Percentiles rank a stretch among this genome's conserved stretches.
phyloP scores from a whole-genome alignment of 2,113 vertebrate species.

The Sardina pilchardus region DNA sequence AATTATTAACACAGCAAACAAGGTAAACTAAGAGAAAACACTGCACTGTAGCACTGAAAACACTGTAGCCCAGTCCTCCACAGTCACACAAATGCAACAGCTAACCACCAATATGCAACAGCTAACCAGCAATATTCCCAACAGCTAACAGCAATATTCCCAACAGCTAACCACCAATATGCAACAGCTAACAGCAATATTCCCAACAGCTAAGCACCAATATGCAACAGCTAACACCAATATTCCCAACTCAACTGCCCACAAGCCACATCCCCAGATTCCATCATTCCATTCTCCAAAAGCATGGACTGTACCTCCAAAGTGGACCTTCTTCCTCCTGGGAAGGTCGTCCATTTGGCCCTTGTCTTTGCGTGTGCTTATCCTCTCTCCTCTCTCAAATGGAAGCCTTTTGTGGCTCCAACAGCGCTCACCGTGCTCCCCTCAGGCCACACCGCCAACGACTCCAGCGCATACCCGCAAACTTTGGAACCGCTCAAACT shows the following conservation, averaged over 20 bases:
- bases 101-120: background rate
- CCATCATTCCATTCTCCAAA: conserved; percentile 22
- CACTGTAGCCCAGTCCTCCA: background rate
- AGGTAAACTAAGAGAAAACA: background rate
- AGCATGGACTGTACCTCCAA: conserved; percentile 56
- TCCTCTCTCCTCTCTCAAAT: background rate
- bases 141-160: background rate
- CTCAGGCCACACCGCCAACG: conserved; percentile 35
- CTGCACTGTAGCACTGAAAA: background rate
- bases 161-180: background rate
- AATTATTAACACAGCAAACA: background rate
- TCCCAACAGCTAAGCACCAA: background rate
- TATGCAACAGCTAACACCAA: background rate
- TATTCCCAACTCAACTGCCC: background rate
- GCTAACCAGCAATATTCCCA: background rate
- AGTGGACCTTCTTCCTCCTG: conserved; percentile 65
- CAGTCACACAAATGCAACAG: background rate
- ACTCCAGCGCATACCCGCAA: conserved; percentile 46
- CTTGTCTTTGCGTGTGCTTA: conserved; percentile 10
- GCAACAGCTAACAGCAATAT: too few relatives aligned
- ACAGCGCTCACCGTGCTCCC: conserved; percentile 29
- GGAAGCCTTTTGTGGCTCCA: background rate
- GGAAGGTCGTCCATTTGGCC: conserved; percentile 56
- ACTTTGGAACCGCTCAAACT: conserved; percentile 46
- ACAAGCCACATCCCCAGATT: conserved; percentile 4